These are phyloP conservation scores for Aplochiton taeniatus DNA, from an alignment of 2,797 vertebrate genomes.

Conservation along the genomic window DNA sequence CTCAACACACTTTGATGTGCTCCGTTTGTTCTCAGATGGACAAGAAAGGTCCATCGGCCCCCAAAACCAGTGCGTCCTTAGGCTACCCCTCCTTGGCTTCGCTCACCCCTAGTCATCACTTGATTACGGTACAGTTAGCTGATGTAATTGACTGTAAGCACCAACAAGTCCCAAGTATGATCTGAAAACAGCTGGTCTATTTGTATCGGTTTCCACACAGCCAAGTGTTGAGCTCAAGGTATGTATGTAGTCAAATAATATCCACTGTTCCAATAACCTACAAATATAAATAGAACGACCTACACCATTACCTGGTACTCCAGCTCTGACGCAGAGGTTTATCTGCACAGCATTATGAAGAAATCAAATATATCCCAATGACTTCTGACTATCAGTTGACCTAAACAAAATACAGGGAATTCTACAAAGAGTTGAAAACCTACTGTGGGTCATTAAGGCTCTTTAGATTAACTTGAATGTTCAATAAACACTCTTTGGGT, in stretches of 20 bases:
- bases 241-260: slow-evolving; percentile 12
- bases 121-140: not conserved
- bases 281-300: slow-evolving; percentile 18
- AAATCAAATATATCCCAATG: too few species aligned
- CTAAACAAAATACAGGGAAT: not conserved
- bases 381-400: slow-evolving; percentile 1
- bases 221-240: slow-evolving; percentile 10
- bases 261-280: slow-evolving; percentile 8
- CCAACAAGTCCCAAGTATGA: not conserved
- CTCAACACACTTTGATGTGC: slow-evolving; percentile 5
- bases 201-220: not conserved
- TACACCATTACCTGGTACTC: not conserved
- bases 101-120: not conserved
- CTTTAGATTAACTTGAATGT: too few species aligned
- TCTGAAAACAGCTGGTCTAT: not conserved
- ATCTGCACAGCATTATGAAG: too few species aligned
- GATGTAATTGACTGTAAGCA: not conserved
- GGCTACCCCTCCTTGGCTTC: not conserved
- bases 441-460: not conserved
- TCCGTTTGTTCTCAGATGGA: not conserved
- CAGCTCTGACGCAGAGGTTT: too few species aligned
- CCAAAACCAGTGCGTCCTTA: not conserved
- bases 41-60: not conserved
- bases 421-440: not conserved
- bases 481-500: too few species aligned